Evolutionary conservation across 2,888 invertebrate genomes (phyloP).

Genomic region (Abrostola tripartita): DNA sequence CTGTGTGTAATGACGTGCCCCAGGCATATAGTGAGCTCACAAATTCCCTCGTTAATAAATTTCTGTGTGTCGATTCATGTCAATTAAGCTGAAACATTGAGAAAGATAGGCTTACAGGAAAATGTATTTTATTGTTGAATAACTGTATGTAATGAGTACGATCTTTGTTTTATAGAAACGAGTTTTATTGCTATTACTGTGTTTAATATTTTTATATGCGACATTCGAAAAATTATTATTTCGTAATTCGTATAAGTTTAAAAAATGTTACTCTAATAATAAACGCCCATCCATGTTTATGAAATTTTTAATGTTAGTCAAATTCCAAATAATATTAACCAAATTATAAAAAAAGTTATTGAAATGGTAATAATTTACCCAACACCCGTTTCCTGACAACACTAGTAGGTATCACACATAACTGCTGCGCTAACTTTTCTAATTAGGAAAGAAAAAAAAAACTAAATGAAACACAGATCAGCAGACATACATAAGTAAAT

Average conservation of each 20-base stretch:
- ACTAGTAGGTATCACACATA: neutral
- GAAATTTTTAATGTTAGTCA: too few species aligned
- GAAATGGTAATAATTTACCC: neutral
- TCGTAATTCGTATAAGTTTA: too few species aligned
- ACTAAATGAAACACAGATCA: constrained; percentile 13
- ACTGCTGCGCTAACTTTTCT: neutral
- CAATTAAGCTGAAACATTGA: constrained; percentile 43
- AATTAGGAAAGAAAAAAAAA: constrained; percentile 1
- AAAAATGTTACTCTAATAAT: too few species aligned
- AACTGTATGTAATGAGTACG: constrained; percentile 30
- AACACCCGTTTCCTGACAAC: neutral
- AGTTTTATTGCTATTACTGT: neutral
- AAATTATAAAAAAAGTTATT: neutral
- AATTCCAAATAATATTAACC: too few species aligned
- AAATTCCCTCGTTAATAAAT: constrained; percentile 55
- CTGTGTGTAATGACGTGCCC: constrained; percentile 48
- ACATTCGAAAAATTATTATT: too few species aligned
- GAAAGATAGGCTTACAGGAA: constrained; percentile 29
- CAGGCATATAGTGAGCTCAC: constrained; percentile 40
- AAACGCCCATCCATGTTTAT: too few species aligned
- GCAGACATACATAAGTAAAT: constrained; percentile 12
- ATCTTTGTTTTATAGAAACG: neutral
- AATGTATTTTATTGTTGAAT: constrained; percentile 26
- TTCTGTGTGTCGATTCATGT: constrained; percentile 45
- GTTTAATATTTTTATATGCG: too few species aligned